Evolutionary conservation across 1,140 invertebrate species (phyloP), one percentile per base, ranked within the genome.

Genomic region (Calliphora vicina): DNA sequence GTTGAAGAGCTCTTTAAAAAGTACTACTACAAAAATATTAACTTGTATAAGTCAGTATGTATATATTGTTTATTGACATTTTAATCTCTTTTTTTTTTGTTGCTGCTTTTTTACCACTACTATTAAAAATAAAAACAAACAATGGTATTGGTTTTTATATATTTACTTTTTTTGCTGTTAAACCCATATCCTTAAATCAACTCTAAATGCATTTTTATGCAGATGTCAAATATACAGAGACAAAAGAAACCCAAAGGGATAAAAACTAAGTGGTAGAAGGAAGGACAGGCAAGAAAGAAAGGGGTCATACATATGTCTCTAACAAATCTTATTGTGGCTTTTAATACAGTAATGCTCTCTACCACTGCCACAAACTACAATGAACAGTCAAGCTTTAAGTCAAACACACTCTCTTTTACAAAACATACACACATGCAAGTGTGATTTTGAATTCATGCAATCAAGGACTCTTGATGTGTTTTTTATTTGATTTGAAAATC

Each of bases 321-420:
- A 43, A 78, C 74, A 78, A 78, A 78, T 78, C 74, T 78, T 78
- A 78, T 78, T 78, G 74, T 78, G 74, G 74, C 74, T 78, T 78
- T 78, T 78, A 78, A 78, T 78, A 78, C 43, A 67, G n/a, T 57
- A 57, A 57, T 57, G 1, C 50, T 17, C 35, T 35, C n/a, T 57
- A 57, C 50, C 50, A 57, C 50, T 57, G 5, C 50, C n/a, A 67
- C 17, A 10, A 25, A 12, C n/a, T 23, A 25, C n/a, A 20, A 23
- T n/a, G n/a, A n/a, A n/a, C 74, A 23, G 35, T 43, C 74, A 45
- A 43, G 74, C 35, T 78, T 78, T 23, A 78, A 78, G 35, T 78
- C 35, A 45, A 78, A n/a, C 74, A 45, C 23, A n/a, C n/a, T n/a
- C n/a, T n/a, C n/a, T n/a, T n/a, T n/a, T n/a, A n/a, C n/a, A n/a